Evolutionary conservation across 2,888 invertebrate genomes (phyloP), one percentile per base, ranked within the genome.

Genomic region (Sturmia bella): DNA sequence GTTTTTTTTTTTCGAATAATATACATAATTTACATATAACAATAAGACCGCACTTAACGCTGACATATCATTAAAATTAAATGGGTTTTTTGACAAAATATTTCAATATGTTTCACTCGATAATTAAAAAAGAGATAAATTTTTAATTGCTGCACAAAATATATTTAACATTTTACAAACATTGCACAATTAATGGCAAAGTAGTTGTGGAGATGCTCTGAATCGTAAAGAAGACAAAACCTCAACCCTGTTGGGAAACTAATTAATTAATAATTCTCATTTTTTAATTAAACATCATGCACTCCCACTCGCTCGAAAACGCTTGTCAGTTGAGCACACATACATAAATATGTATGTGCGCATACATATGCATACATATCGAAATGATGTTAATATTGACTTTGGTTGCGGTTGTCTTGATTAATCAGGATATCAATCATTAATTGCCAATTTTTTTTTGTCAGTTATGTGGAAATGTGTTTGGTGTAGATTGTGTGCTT

Each of bases 361-460:
- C 19, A 15, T 15, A 17, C 39, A 43, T 9, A 15, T 2, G 52
- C 12, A 4, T 61, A 68, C 41, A 59, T 54, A 24, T 57, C 37
- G 66, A 74, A 66, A 56, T 78, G 15, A 13, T 78, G 78, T 78
- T 27, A 59, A 82, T 82, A 74, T 82, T 82, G 74, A 82, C 82
- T 78, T 82, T 75, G 56, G 64, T 73, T 68, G 76, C 37, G 72
- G 61, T 66, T 81, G 59, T 56, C 82, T 70, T 75, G 59, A 82
- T 78, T 82, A 78, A 74, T 78, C 70, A 66, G 78, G 52, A 78
- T 39, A 78, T 82, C 82, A 82, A 82, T 82, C 78, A 75, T 78
- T 75, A 75, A 82, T 56, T 75, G 59, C 15, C 61, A 69, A n/a
- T 52, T 27, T 52, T 56, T 19, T 11, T 15, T 12, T 59, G 61